Percentiles rank a stretch among this genome's conserved stretches.
These are phyloP conservation scores for Anguilla rostrata DNA, from an alignment of 2,113 vertebrate species.

Conservation along the genomic window DNA sequence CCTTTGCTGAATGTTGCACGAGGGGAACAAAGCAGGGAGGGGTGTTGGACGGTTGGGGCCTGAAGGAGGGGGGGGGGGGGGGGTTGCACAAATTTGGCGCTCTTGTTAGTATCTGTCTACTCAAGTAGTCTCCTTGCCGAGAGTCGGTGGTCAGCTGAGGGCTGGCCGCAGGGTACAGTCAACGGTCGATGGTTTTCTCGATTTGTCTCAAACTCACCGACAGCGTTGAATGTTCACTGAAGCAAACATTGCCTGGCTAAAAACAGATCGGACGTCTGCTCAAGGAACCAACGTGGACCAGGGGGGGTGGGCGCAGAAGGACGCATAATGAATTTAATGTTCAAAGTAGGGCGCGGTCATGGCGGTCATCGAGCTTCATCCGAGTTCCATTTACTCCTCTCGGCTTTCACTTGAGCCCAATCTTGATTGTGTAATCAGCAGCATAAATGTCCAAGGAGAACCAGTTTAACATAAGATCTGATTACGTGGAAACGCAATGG, in stretches of 20 bases:
- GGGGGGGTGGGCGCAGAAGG: not conserved
- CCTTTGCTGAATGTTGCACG: slow-evolving; percentile 69
- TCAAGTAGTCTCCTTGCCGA: slow-evolving; percentile 40
- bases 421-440: not conserved
- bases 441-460: not conserved
- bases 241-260: slow-evolving; percentile 61
- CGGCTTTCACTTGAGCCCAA: not conserved
- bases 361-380: not conserved
- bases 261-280: not conserved
- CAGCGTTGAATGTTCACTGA: slow-evolving; percentile 96
- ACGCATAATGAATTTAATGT: not conserved
- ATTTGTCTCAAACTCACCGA: slow-evolving; percentile 96
- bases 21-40: slow-evolving; percentile 22
- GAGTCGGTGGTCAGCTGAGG: slow-evolving; percentile 36
- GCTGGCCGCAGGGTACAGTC: slow-evolving; percentile 93
- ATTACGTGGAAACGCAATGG: not conserved
- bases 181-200: slow-evolving; percentile 99
- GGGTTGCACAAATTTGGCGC: slow-evolving; percentile 2
- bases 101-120: slow-evolving; percentile 48
- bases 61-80: not conserved
- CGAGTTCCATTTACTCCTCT: not conserved
- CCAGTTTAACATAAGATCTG: not conserved
- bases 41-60: slow-evolving; percentile 35
- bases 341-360: not conserved
- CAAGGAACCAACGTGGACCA: not conserved